phyloP scores from a whole-genome alignment of 2,797 vertebrate genomes.

The Oryzias dopingdopingensis region DNA sequence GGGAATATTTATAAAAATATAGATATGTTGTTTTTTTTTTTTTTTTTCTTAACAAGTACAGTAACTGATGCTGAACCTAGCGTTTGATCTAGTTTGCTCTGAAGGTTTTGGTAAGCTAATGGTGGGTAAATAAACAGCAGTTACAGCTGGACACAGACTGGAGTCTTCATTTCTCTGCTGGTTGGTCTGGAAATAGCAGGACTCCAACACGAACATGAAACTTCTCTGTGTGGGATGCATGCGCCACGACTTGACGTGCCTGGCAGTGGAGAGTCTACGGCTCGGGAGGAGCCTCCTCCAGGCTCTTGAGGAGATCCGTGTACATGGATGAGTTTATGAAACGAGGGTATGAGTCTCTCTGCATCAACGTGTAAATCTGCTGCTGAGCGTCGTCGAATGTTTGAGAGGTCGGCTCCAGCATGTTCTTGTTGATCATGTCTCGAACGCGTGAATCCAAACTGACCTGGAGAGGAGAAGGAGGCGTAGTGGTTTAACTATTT shows the following conservation, averaged over 20 bases:
- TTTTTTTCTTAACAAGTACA: slow-evolving; percentile 31
- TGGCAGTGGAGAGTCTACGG: slow-evolving; percentile 52
- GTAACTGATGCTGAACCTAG: slow-evolving; percentile 46
- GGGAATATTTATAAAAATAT: slow-evolving; percentile 78
- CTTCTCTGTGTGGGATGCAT: slow-evolving; percentile 53
- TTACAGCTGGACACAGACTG: slow-evolving; percentile 56
- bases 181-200: slow-evolving; percentile 55
- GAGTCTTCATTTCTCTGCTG: slow-evolving; percentile 58
- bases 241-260: slow-evolving; percentile 57
- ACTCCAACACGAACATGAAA: slow-evolving; percentile 49
- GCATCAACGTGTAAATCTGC: slow-evolving; percentile 98
- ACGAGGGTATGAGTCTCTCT: slow-evolving; percentile 98
- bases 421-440: slow-evolving; percentile 93
- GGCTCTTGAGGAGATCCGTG: slow-evolving; percentile 82
- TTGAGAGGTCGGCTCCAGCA: slow-evolving; percentile 91
- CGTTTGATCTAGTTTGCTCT: slow-evolving; percentile 64
- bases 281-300: slow-evolving; percentile 65
- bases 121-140: slow-evolving; percentile 59
- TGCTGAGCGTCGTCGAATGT: slow-evolving; percentile 96
- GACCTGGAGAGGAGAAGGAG: slow-evolving; percentile 75
- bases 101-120: slow-evolving; percentile 61
- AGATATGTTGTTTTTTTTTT: slow-evolving; percentile 56
- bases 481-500: not conserved
- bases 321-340: slow-evolving; percentile 92
- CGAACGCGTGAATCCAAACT: slow-evolving; percentile 94